phyloP scores from a whole-genome alignment of 2,797 vertebrate genomes.

The Epinephelus awoara region DNA sequence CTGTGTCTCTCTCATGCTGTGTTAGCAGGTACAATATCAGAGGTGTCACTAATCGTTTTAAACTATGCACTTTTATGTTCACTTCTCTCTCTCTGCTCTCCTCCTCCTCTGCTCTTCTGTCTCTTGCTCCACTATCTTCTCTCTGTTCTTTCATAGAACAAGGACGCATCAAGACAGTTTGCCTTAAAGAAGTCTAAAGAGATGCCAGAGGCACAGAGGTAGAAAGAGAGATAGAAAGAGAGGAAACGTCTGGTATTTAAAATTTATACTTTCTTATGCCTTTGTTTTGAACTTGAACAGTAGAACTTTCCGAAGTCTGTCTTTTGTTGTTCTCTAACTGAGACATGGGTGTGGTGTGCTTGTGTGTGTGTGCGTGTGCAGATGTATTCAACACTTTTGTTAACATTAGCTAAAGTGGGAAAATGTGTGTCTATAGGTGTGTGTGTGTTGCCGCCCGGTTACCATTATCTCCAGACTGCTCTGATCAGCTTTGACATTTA shows the following conservation, averaged over 20 bases:
- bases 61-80: constrained; percentile 99
- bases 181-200: constrained; percentile 94
- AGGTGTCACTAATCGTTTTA: constrained; percentile 99
- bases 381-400: constrained; percentile 37
- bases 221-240: constrained; percentile 87
- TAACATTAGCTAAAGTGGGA: constrained; percentile 58
- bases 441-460: constrained; percentile 83
- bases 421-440: constrained; percentile 43
- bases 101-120: constrained; percentile 90
- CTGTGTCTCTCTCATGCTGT: constrained; percentile 88
- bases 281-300: constrained; percentile 99
- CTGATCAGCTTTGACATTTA: constrained; percentile 88
- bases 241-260: constrained; percentile 98
- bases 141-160: constrained; percentile 97
- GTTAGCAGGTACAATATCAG: constrained; percentile 91
- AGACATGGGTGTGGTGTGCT: constrained; percentile 50
- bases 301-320: constrained; percentile 88
- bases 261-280: constrained; percentile 99
- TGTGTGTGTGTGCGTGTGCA: constrained; percentile 8
- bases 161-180: constrained; percentile 98
- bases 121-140: constrained; percentile 81
- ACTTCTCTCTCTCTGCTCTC: constrained; percentile 85
- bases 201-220: constrained; percentile 93
- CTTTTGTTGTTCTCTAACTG: constrained; percentile 83
- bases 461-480: constrained; percentile 85